Conservation (phyloP, 2,888 invertebrate genomes). For the Herminia tarsipennalis region DNA sequence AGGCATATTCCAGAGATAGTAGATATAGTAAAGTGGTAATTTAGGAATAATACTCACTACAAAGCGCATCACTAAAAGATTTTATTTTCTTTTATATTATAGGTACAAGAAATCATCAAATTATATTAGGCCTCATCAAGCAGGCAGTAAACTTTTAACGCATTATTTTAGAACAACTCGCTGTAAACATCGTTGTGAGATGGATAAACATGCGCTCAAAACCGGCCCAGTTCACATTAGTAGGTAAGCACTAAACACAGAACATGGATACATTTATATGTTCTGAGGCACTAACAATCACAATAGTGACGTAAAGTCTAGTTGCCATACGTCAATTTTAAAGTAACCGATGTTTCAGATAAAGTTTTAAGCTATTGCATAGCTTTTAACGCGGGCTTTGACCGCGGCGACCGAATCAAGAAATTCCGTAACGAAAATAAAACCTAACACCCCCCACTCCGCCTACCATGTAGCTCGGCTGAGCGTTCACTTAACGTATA, state of each 20-base stretch:
- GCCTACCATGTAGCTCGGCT: too few relatives aligned
- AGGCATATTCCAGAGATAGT: too few relatives aligned
- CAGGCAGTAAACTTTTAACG: constrained; percentile 36
- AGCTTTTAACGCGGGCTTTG: too few relatives aligned
- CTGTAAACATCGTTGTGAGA: constrained; percentile 49
- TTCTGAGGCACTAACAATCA: constrained; percentile 43
- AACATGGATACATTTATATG: too few relatives aligned
- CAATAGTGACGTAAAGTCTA: constrained; percentile 33
- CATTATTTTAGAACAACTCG: constrained; percentile 41
- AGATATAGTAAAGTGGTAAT: too few relatives aligned
- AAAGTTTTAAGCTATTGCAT: too few relatives aligned
- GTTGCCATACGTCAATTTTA: constrained; percentile 4
- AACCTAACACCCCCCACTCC: too few relatives aligned
- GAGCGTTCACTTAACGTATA: too few relatives aligned
- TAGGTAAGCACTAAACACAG: too few relatives aligned
- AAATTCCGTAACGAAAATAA: too few relatives aligned
- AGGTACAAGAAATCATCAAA: constrained; percentile 6
- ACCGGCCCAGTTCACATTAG: constrained; percentile 41
- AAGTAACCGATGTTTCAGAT: constrained; percentile 15
- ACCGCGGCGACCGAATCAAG: too few relatives aligned
- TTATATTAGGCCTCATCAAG: constrained; percentile 36
- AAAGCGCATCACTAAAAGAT: constrained; percentile 7
- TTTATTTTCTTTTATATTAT: constrained; percentile 12
- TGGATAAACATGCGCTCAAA: constrained; percentile 41
- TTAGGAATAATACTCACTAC: background rate